phyloP scores from a whole-genome alignment of 1,140 invertebrate species.

The Cydia fagiglandana region DNA sequence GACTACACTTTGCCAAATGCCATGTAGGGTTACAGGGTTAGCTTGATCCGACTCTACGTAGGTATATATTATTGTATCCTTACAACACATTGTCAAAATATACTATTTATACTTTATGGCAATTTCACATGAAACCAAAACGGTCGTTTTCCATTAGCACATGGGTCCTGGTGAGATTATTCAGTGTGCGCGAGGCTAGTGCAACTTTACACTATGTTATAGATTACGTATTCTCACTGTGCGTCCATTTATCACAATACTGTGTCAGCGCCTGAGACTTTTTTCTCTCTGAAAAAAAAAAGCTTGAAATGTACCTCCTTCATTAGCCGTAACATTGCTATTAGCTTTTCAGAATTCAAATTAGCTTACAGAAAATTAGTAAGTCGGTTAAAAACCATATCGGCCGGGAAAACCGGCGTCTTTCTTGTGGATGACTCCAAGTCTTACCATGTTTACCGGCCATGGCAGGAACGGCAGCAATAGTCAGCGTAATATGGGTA shows the following conservation, averaged over 20 bases:
- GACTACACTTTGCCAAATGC: no score
- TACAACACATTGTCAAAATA: not conserved
- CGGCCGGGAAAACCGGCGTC: no score
- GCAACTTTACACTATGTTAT: slow-evolving; percentile 35
- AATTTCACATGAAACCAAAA: not conserved
- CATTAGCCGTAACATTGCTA: no score
- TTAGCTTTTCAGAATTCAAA: no score
- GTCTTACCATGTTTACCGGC: slow-evolving; percentile 42
- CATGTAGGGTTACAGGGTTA: no score
- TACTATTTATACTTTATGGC: not conserved
- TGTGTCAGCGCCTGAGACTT: slow-evolving; percentile 51
- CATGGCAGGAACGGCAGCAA: slow-evolving; percentile 86
- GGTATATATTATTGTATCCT: no score
- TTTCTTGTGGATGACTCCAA: no score
- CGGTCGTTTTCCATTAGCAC: not conserved
- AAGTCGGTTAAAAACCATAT: no score
- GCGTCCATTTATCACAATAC: slow-evolving; percentile 69
- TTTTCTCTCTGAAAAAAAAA: slow-evolving; percentile 36
- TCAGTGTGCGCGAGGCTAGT: slow-evolving; percentile 31
- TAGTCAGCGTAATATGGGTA: slow-evolving; percentile 88
- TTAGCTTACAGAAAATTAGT: no score
- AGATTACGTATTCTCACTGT: slow-evolving; percentile 53
- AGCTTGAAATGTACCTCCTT: no score
- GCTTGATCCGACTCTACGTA: no score
- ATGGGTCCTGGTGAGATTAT: slow-evolving; percentile 1